Conservation (phyloP, 2,797 vertebrate genomes). For the Cynopterus sphinx region DNA sequence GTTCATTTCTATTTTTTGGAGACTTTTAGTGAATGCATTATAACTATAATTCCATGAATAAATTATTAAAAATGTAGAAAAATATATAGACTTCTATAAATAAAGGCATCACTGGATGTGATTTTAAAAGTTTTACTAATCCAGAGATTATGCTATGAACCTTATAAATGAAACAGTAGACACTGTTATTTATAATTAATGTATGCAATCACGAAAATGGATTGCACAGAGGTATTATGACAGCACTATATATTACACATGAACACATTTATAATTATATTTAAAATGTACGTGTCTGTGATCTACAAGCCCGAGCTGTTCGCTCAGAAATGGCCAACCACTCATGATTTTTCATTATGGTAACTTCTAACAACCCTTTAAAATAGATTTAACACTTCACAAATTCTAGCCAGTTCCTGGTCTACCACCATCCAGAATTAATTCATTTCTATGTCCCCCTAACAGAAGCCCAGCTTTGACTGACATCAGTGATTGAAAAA, state of each 20-base stretch:
- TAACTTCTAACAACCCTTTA: conserved; percentile 60
- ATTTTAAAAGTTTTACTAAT: neutral
- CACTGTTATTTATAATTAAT: neutral
- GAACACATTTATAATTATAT: conserved; percentile 6
- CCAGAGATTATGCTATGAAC: neutral
- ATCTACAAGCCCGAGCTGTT: conserved; percentile 21
- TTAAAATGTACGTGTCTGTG: neutral
- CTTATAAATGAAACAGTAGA: neutral
- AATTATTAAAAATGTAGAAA: neutral
- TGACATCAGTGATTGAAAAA: conserved; percentile 62
- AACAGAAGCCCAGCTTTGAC: conserved; percentile 19
- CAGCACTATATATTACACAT: neutral
- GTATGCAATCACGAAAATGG: neutral
- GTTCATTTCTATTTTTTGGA: neutral
- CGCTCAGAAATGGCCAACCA: conserved; percentile 40
- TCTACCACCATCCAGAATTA: conserved; percentile 62
- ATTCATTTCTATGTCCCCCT: conserved; percentile 59
- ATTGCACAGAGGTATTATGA: conserved; percentile 21
- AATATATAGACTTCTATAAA: neutral
- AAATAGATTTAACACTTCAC: conserved; percentile 61
- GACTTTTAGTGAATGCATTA: neutral
- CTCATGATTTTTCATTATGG: conserved; percentile 45
- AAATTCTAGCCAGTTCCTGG: conserved; percentile 52
- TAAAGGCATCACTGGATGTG: neutral
- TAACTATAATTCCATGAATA: neutral